phyloP scores from a whole-genome alignment of 2,797 vertebrate genomes.

The Catharus ustulatus region DNA sequence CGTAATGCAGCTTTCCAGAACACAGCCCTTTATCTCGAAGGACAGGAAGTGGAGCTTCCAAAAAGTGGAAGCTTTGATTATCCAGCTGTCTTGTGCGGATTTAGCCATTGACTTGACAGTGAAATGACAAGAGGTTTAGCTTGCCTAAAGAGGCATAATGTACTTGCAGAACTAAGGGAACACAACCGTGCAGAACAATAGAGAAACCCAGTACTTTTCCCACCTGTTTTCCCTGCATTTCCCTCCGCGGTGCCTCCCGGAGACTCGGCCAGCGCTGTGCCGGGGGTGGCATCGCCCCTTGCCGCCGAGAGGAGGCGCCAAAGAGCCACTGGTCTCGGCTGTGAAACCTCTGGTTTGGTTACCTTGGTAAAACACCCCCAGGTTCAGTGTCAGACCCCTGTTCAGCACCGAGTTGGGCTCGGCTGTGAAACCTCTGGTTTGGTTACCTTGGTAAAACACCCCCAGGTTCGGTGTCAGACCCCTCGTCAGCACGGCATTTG shows the following conservation, averaged over 20 bases:
- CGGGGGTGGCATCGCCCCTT: neutral
- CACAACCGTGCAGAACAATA: neutral
- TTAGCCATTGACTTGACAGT: neutral
- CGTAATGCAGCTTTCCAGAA: neutral
- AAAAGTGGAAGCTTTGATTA: neutral
- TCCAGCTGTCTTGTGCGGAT: neutral
- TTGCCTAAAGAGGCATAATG: neutral
- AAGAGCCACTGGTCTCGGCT: neutral
- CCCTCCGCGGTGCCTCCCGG: fast-evolving
- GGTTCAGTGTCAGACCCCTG: neutral
- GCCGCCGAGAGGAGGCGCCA: neutral
- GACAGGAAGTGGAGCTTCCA: neutral
- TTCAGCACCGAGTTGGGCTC: fast-evolving
- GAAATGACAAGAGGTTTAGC: neutral
- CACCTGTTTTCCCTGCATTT: fast-evolving
- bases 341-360: neutral
- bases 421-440: too few relatives aligned
- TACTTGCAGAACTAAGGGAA: neutral
- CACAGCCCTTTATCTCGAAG: neutral
- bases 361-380: fast-evolving
- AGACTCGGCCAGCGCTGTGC: neutral
- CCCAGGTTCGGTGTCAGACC: neutral
- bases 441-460: fast-evolving
- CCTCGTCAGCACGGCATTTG: too few relatives aligned
- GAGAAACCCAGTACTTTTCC: neutral